phyloP scores from a whole-genome alignment of 1,140 invertebrate species.

The Andrena cerasifolii region DNA sequence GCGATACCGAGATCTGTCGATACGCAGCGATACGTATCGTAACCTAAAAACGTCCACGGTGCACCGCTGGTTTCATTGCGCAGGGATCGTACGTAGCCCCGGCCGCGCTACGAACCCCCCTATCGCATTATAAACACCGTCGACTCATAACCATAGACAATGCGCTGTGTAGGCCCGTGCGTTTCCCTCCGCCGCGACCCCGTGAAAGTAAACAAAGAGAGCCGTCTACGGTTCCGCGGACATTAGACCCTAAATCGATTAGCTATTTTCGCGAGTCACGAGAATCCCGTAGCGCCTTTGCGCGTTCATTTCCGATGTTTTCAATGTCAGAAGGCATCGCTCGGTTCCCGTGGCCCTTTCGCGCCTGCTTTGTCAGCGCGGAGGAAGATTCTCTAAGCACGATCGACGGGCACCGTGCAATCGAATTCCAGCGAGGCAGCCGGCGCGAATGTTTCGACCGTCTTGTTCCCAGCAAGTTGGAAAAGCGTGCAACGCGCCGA shows the following conservation, averaged over 20 bases:
- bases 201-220: conserved; percentile 31
- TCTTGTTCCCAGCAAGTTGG: conserved; percentile 8
- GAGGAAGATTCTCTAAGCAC: background rate
- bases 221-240: background rate
- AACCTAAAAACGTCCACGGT: background rate
- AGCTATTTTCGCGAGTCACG: background rate
- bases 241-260: background rate
- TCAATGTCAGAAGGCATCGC: background rate
- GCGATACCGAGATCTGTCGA: conserved; percentile 19
- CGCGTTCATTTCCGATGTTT: background rate
- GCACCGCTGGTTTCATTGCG: conserved; percentile 3
- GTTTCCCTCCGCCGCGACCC: background rate
- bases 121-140: background rate
- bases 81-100: background rate
- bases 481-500: conserved; percentile 3
- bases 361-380: background rate
- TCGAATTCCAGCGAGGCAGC: conserved; percentile 13
- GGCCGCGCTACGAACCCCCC: background rate
- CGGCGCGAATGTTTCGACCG: background rate
- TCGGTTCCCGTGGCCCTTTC: background rate
- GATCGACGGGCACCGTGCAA: conserved; percentile 2
- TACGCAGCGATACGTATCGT: background rate
- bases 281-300: background rate
- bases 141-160: too few species aligned
- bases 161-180: background rate